Conservation (phyloP, 2,113 vertebrate species). For the Phalacrocorax pelagicus region DNA sequence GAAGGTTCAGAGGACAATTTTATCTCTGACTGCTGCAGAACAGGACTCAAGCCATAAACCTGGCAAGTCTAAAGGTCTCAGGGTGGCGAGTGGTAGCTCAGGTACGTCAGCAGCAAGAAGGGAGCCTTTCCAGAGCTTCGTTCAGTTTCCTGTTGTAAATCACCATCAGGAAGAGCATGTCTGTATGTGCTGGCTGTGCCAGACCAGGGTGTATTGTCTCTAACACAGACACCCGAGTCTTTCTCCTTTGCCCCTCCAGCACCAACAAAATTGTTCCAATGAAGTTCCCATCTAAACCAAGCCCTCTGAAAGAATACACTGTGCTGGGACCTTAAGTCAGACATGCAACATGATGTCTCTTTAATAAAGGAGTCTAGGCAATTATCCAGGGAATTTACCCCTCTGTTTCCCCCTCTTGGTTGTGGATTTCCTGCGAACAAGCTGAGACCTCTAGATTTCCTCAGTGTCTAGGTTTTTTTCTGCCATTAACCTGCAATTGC, state of each 20-base stretch:
- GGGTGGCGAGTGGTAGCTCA: background rate
- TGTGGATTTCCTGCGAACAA: constrained; percentile 10
- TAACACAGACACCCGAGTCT: background rate
- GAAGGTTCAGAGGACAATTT: background rate
- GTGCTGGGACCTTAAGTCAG: background rate
- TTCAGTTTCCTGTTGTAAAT: background rate
- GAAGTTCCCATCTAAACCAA: background rate
- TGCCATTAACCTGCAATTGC: background rate
- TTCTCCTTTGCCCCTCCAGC: background rate
- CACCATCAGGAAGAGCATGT: background rate
- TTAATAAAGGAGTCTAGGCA: background rate
- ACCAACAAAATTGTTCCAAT: background rate
- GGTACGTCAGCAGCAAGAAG: background rate
- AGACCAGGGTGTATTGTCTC: background rate
- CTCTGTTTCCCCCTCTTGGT: background rate
- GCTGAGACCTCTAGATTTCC: background rate
- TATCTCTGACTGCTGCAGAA: background rate
- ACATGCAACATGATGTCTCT: background rate
- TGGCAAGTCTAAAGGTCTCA: background rate
- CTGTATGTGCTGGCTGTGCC: background rate
- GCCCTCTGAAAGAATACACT: background rate
- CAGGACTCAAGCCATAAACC: background rate
- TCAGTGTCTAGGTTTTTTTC: background rate
- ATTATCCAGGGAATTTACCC: background rate
- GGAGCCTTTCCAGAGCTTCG: background rate